These are phyloP conservation scores for Asarcornis scutulata DNA, from an alignment of 2,113 vertebrate species.

Conservation along the genomic window DNA sequence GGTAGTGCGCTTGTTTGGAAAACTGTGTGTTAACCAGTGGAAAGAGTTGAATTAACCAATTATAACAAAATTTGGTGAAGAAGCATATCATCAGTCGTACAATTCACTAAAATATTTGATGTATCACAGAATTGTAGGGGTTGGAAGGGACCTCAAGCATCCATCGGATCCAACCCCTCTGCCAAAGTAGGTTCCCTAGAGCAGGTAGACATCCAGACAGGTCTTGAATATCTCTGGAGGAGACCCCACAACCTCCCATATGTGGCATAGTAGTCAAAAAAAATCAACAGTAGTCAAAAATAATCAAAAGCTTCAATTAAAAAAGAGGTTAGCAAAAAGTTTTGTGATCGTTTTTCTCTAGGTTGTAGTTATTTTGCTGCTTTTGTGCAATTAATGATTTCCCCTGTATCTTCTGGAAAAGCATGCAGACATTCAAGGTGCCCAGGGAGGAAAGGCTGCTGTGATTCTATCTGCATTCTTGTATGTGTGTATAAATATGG, in stretches of 20 bases:
- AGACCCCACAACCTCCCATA: too few species aligned
- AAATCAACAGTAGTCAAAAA: too few species aligned
- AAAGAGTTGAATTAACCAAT: neutral
- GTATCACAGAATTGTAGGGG: too few species aligned
- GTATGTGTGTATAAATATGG: neutral
- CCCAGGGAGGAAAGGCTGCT: neutral
- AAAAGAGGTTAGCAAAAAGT: neutral
- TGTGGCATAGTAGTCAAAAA: neutral
- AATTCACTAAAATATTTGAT: neutral
- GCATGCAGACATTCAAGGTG: neutral
- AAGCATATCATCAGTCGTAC: neutral
- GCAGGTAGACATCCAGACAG: too few species aligned
- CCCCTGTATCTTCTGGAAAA: neutral
- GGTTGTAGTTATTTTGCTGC: accelerated
- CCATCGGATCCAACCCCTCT: too few species aligned
- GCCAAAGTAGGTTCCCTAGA: too few species aligned
- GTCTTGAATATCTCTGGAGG: too few species aligned
- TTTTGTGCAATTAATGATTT: accelerated
- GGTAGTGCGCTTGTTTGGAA: neutral
- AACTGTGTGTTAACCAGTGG: neutral
- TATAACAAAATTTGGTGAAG: neutral
- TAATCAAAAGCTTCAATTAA: neutral
- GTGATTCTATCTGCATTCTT: neutral
- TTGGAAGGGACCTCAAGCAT: too few species aligned
- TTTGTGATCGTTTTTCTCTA: accelerated